Percentiles rank a stretch among this genome's conserved stretches.
phyloP scores from a whole-genome alignment of 2,888 invertebrate genomes.

The Tenthredo notha region DNA sequence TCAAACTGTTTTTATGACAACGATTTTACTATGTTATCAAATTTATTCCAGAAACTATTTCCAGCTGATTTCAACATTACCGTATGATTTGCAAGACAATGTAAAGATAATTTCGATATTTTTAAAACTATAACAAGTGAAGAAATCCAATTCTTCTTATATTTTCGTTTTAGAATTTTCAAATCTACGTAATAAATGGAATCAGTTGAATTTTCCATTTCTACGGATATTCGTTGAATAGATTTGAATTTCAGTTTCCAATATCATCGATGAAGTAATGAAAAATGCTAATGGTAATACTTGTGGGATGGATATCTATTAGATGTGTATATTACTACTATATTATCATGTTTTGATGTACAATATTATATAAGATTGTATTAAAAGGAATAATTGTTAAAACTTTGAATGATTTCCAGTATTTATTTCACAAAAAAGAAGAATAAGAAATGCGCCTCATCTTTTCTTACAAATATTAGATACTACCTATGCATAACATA shows the following conservation, averaged over 20 bases:
- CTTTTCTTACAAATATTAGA: not conserved
- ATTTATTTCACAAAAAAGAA: not conserved
- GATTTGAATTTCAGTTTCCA: not conserved
- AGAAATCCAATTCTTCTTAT: too few species aligned
- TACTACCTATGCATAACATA: not conserved
- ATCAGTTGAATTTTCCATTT: too few species aligned
- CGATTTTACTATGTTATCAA: too few species aligned
- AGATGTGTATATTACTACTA: constrained; percentile 12
- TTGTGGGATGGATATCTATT: constrained; percentile 17
- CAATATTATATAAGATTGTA: constrained; percentile 36
- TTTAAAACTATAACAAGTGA: too few species aligned
- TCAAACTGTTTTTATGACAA: too few species aligned
- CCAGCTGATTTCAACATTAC: too few species aligned
- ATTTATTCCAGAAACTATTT: too few species aligned
- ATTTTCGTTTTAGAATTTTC: too few species aligned
- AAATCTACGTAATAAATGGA: not conserved
- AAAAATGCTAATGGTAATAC: not conserved
- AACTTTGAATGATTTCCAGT: not conserved
- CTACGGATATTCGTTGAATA: not conserved
- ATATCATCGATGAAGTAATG: not conserved
- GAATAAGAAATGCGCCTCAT: not conserved
- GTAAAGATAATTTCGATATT: too few species aligned
- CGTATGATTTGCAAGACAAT: too few species aligned
- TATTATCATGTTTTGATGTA: constrained; percentile 39
- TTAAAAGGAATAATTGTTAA: constrained; percentile 19